Conservation (phyloP, 2,113 vertebrate species). For the Nannospalax galili region DNA sequence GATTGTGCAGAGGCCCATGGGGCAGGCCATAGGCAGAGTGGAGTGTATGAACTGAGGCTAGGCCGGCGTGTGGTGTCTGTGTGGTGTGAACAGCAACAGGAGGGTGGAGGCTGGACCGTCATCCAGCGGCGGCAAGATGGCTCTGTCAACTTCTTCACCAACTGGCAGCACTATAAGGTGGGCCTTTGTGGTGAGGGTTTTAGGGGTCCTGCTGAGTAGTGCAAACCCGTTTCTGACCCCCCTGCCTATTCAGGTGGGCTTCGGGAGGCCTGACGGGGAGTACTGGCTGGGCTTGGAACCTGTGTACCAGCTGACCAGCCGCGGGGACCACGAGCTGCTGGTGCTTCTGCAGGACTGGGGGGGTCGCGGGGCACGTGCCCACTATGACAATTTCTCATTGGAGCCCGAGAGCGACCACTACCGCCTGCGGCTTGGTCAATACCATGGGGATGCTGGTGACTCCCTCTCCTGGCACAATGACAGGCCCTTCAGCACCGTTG, state of each 20-base stretch:
- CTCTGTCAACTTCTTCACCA: slow-evolving; percentile 93
- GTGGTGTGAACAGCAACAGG: slow-evolving; percentile 92
- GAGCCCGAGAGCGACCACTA: slow-evolving; percentile 93
- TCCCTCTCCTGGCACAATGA: slow-evolving; percentile 95
- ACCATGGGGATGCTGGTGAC: slow-evolving; percentile 92
- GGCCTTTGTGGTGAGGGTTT: background rate
- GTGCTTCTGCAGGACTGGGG: slow-evolving; percentile 94
- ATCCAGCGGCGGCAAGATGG: slow-evolving; percentile 94
- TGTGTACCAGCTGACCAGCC: slow-evolving; percentile 89
- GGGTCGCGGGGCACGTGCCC: slow-evolving; percentile 89
- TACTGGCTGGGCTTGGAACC: slow-evolving; percentile 95
- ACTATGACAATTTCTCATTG: slow-evolving; percentile 90
- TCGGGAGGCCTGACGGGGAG: slow-evolving; percentile 92
- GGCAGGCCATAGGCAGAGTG: slow-evolving; percentile 87
- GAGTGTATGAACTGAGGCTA: slow-evolving; percentile 89
- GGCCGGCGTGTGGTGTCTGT: slow-evolving; percentile 88
- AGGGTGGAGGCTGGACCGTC: slow-evolving; percentile 92
- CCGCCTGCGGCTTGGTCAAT: slow-evolving; percentile 91
- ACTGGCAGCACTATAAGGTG: slow-evolving; percentile 95
- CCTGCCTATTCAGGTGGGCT: slow-evolving; percentile 87
- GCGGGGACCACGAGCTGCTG: slow-evolving; percentile 86
- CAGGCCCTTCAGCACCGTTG: slow-evolving; percentile 94
- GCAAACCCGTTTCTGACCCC: background rate
- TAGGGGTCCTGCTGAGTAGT: background rate
- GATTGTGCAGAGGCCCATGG: slow-evolving; percentile 91